Evolutionary conservation across 2,797 vertebrate species (phyloP), one percentile per base, ranked within the genome.

Genomic region (Paedocypris micromegethes): DNA sequence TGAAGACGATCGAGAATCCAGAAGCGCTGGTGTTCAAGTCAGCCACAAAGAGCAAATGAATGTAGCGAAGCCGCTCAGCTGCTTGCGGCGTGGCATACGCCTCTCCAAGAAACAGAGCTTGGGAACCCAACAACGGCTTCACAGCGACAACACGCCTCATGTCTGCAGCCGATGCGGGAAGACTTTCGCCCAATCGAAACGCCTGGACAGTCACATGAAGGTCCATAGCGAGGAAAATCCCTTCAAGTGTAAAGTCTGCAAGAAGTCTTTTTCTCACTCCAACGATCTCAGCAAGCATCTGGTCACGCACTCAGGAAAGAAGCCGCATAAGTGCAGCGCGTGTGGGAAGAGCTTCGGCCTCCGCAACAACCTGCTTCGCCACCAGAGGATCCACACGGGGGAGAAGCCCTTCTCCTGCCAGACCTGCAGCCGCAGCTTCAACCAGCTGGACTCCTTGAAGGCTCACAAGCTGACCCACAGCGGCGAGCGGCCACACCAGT

Each of bases 331-430:
- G 48, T 93, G 92, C 72, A 80, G 85, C 49, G 80, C 82, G 60
- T 93, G 91, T 80, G 84, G 73, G 9, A 92, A 92, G 40, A 80
- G 84, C 75, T 93, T 93, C 78, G 86, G 83, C 0, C 86, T 89
- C 51, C 87, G 80, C 3, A 89, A 89, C 0, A 92, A 92, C 78
- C 85, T 93, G 23, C 81, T 85, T 65, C 86, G 89, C 6, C 92
- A 93, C 77, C 82, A 90, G 79, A 90, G 90, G 64, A 91, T 90
- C 37, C 91, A 93, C 77, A 92, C 91, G 0, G 91, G 92, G 0
- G 92, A 92, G 43, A 92, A 91, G 57, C 89, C 92, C 0, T 92
- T 87, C 76, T 81, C 80, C 2, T 92, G 91, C 4, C 76, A 77
- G 4, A 86, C 85, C 0, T 93, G 91, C 7, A 88, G 89, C 2